Evolutionary conservation across 92 coral and sea anemone genomes (phyloP), one percentile per base, ranked within the genome.

Genomic region (Plumapathes pennacea): DNA sequence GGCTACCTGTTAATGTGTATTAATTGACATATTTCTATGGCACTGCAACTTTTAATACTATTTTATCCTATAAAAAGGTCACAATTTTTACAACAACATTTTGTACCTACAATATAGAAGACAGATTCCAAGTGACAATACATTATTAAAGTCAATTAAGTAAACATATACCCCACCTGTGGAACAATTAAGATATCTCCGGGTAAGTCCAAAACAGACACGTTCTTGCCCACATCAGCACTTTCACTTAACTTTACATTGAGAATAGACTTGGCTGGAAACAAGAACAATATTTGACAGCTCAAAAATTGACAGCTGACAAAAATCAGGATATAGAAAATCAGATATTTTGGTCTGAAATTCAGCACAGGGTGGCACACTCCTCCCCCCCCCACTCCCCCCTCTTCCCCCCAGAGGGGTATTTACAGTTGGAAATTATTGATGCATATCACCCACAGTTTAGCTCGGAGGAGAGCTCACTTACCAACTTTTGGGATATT

Each of bases 111-210:
- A 48, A 23, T 15, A 47, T 47, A 15, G 0, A 12, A 18, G 26
- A 19, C 25, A 1, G 10, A 6, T 20, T 19, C 18, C n/a, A 48
- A 48, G 10, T n/a, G n/a, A 19, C 10, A 18, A 19, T 4, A 48
- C 9, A 34, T 8, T 34, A 34, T 8, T 34, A 34, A 34, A 8
- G 40, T 8, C 8, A 34, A 34, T 5, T 17, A 17, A 48, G 8
- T 15, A 17, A 10, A 21, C 3, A 21, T 25, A 4, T 30, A 9
- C 25, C 43, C 57, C 67, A 86, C 95, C 95, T 86, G 95, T 28
- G 95, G 95, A 8, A 86, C 95, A 57, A 86, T 82, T 17, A 86
- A 84, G n/a, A 86, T 75, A 66, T 86, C 95, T 43, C 95, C 95
- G 21, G 82, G 85, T 9, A 86, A 38, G 17, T 86, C 95, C 32